Conservation (phyloP, 1,140 invertebrate species). For the Globodera ellingtonae region DNA sequence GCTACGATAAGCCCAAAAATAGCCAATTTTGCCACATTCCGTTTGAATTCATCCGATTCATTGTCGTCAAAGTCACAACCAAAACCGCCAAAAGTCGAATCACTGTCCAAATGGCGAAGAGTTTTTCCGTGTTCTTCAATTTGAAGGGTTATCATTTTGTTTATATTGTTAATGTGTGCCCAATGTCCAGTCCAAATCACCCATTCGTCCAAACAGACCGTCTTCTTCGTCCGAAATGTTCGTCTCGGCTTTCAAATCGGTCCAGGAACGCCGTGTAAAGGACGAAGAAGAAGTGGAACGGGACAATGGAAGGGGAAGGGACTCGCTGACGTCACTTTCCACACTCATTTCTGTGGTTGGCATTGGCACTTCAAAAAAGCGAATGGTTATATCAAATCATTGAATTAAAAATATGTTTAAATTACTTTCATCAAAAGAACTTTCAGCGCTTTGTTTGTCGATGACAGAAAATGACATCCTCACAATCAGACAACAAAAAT, state of each 20-base stretch:
- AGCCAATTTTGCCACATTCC: slow-evolving; percentile 3
- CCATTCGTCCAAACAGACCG: neutral
- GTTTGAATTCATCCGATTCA: neutral
- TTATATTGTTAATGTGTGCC: too few relatives aligned
- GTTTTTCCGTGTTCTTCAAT: too few relatives aligned
- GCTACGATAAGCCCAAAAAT: neutral
- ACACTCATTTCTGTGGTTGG: neutral
- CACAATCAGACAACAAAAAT: neutral
- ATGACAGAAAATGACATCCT: neutral
- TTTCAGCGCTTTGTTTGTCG: neutral
- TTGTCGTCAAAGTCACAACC: neutral
- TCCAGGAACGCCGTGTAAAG: neutral
- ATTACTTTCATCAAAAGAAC: neutral
- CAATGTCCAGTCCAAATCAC: neutral
- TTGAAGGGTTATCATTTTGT: too few relatives aligned
- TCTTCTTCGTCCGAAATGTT: neutral
- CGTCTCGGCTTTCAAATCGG: neutral
- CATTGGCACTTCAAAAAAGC: neutral
- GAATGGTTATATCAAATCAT: neutral
- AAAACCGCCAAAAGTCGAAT: neutral
- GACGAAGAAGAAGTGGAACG: neutral
- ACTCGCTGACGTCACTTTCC: neutral
- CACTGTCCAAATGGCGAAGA: neutral
- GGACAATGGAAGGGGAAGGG: neutral
- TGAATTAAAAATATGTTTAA: neutral